Base-by-base conservation (phyloP, 2,113 vertebrate species). In the Oryzias melastigma region DNA sequence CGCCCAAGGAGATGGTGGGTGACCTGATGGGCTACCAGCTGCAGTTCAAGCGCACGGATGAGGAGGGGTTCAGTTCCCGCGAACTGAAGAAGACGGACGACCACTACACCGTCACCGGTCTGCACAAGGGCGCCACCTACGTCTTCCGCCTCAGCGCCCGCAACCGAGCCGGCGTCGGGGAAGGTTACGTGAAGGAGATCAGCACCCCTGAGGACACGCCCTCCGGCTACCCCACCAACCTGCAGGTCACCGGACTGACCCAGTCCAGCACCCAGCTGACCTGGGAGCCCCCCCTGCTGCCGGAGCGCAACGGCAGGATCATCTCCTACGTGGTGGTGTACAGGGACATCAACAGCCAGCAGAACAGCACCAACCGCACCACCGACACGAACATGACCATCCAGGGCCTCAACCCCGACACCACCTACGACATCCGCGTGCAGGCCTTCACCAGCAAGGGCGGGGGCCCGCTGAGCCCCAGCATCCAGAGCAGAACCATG, bases 401-500 rank as follows among this genome's bases (percentile, higher is more conserved):
- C 57, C 86, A 75, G 1, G 92, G 94, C 67, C 92, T 99, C 60
- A 95, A 93, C 78, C 94, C 96, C 0, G 97, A 98, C 85, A 99
- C 97, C 61, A 98, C 96, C 46, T 99, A 99, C 0, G 95, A 98
- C 78, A 93, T 98, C 88, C 93, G 94, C 66, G 95, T 99, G 68
- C 93, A 95, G 61, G 95, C 95, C 1, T 93, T 87, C 62, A 98
- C 93, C 89, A 93, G 64, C 86, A 98, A 95, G 79, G 97, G 97
- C 13, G 87, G 77, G 0, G 97, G 97, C 44, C 97, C 97, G 0
- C 92, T 98, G 65, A 98, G 97, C 85, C 97, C 97, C 85, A 99
- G 97, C 90, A 99, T 98, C 82, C 97, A 98, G 90, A 98, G 96
- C 79, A 92, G 97, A 89, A 99, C 97, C 82, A 95, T 97, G 95